Conservation (phyloP, 2,888 invertebrate species). For the Lumbricus terrestris region DNA sequence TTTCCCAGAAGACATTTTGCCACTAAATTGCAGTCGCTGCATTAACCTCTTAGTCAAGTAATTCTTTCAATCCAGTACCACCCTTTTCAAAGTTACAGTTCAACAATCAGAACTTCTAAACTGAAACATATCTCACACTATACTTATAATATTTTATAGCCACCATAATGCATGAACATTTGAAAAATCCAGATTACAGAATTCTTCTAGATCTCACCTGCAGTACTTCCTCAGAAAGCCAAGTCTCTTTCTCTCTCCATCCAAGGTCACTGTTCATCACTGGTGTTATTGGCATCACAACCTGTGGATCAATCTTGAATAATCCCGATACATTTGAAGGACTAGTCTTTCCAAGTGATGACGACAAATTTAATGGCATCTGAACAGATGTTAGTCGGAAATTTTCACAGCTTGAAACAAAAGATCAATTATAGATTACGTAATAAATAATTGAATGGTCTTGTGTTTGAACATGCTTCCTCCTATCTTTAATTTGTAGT, state of each 20-base stretch:
- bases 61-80: too few relatives aligned
- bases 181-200: background rate
- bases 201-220: background rate
- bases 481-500: too few relatives aligned
- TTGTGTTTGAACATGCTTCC: too few relatives aligned
- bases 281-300: constrained; percentile 7
- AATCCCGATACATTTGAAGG: background rate
- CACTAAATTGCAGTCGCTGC: too few relatives aligned
- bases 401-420: constrained; percentile 6
- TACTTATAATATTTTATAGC: background rate
- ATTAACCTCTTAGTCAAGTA: too few relatives aligned
- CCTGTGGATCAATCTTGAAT: constrained; percentile 21
- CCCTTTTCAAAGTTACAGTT: background rate
- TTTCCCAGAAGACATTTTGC: too few relatives aligned
- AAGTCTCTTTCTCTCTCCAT: background rate
- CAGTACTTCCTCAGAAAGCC: background rate
- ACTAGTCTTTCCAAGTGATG: background rate
- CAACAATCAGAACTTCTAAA: background rate
- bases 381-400: background rate
- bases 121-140: background rate
- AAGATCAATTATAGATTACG: background rate
- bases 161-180: background rate
- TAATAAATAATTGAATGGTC: too few relatives aligned
- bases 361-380: background rate
- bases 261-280: background rate